Evolutionary conservation across 2,113 vertebrate species (phyloP).

Genomic region (Forbesichthys agassizii): DNA sequence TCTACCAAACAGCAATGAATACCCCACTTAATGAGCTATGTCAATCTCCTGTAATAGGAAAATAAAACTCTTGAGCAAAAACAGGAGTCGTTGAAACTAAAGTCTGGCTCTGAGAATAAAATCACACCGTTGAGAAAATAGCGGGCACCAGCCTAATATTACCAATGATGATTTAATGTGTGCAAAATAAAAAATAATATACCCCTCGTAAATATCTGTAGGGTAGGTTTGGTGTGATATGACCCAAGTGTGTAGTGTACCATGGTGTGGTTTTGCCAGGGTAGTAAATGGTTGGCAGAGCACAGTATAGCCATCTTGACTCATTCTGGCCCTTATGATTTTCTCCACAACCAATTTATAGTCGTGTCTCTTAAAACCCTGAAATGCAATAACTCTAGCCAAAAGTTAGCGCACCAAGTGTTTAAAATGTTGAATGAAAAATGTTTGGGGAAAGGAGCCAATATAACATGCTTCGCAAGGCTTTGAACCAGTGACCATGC

Average conservation of each 20-base stretch:
- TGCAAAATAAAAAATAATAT: conserved; percentile 69
- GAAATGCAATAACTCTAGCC: conserved; percentile 62
- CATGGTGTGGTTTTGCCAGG: conserved; percentile 34
- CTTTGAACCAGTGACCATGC: too few species aligned
- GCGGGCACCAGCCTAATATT: conserved; percentile 22
- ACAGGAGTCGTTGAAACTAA: conserved; percentile 34
- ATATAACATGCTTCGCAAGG: too few species aligned
- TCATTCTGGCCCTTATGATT: conserved; percentile 53
- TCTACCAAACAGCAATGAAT: conserved; percentile 31
- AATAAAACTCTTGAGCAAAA: conserved; percentile 49
- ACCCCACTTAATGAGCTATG: conserved; percentile 41
- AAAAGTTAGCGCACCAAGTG: conserved; percentile 34
- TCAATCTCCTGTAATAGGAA: conserved; percentile 42
- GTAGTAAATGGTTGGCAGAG: conserved; percentile 53
- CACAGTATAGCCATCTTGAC: conserved; percentile 34
- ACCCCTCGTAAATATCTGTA: conserved; percentile 59
- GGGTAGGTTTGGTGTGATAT: conserved; percentile 47
- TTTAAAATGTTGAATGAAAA: conserved; percentile 20
- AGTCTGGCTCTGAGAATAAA: conserved; percentile 22
- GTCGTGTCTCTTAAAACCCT: conserved; percentile 55
- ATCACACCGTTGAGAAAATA: conserved; percentile 25
- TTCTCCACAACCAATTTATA: conserved; percentile 54
- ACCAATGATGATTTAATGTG: conserved; percentile 60
- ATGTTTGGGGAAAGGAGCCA: not conserved
- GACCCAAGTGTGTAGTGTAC: conserved; percentile 47